Base-by-base conservation (phyloP, 2,113 vertebrate genomes). In the Eidolon helvum region DNA sequence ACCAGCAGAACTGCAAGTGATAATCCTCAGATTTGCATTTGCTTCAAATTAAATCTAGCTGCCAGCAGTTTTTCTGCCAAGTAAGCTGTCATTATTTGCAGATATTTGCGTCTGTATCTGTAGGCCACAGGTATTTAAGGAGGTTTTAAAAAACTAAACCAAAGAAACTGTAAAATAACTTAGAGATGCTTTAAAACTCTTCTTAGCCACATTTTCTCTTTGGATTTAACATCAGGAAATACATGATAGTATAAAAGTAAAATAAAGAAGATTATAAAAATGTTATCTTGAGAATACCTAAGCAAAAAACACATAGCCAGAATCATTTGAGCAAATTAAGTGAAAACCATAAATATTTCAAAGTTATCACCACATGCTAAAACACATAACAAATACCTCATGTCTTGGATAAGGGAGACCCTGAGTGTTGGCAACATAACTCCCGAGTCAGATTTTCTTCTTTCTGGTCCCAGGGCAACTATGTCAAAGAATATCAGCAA, bases 361-460 rank as follows among this genome's bases (percentile, higher is more conserved):
- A 22, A 87, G 85, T 55, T 79, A 66, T 30, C 28, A 68, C 6
- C 38, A 65, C 11, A 16, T 4, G 28, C 30, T 66, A 91, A 33
- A 15, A 59, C n/a, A 97, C 84, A 38, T 14, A 75, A 94, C 88
- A 87, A 94, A 19, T 98, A 99, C 99, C 99, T 99, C 99, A 99
- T 99, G 87, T 99, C 99, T 82, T 99, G 99, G 96, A 99, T 99
- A 80, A 99, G 98, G 1, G 99, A 99, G 95, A 99, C 99, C 82
- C 98, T 99, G 97, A 99, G 97, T 8, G 98, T 98, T 50, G 99
- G 98, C 94, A 99, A 87, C 59, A 97, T 98, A 69, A 99, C 66
- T 94, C 98, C 99, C 1, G 99, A 99, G 59, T 99, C 99, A 69
- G 99, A 98, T 50, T 98, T 99, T 38, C 98, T 99, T 95, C 99